Conservation (phyloP, 2,888 invertebrate genomes). For the Ochropleura plecta region DNA sequence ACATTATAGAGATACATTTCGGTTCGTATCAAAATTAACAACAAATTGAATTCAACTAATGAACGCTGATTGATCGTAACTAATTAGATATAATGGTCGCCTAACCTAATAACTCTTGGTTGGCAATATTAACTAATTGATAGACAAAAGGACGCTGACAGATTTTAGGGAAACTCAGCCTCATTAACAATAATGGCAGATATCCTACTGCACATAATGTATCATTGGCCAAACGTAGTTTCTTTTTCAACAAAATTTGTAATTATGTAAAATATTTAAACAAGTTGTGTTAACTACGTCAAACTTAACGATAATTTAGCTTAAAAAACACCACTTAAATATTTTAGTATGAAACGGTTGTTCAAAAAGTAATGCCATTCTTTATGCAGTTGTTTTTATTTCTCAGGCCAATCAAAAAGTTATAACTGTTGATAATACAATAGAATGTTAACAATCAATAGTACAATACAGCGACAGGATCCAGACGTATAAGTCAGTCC, state of each 20-base stretch:
- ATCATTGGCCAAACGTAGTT: not conserved
- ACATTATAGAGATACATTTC: not conserved
- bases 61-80: not conserved
- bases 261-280: not conserved
- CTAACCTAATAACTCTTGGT: not conserved
- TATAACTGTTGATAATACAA: conserved; percentile 20
- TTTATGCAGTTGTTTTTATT: not conserved
- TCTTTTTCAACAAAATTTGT: not conserved
- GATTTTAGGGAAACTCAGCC: not conserved
- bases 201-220: not conserved
- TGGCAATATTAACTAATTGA: not conserved
- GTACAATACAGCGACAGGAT: conserved; percentile 24
- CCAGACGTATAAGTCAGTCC: conserved; percentile 55
- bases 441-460: conserved; percentile 30
- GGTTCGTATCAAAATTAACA: not conserved
- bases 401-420: not conserved
- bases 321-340: not conserved
- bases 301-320: not conserved
- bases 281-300: not conserved
- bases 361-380: not conserved
- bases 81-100: not conserved
- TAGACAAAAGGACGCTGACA: not conserved
- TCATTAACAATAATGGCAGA: not conserved
- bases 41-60: not conserved
- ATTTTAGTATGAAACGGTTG: not conserved